Evolutionary conservation across 2,888 invertebrate species (phyloP), one percentile per base, ranked within the genome.

Genomic region (Thumatha senex): DNA sequence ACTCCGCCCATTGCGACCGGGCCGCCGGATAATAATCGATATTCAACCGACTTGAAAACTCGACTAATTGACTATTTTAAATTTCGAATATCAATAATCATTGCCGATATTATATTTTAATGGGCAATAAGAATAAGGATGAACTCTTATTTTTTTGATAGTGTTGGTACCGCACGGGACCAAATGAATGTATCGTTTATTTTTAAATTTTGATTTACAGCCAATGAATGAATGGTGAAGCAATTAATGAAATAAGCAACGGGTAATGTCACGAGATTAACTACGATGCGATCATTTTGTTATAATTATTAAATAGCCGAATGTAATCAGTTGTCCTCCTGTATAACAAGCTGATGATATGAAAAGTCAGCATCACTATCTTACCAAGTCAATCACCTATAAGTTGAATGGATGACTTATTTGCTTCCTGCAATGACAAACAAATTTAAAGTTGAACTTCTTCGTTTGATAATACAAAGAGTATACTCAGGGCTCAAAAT

Each of bases 31-130:
- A 61, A 67, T 74, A 74, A 78, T 80, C 72, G 70, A 74, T 65
- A 74, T 74, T 70, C 57, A 62, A 58, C 64, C 67, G 56, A 70
- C 67, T 70, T 71, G 13, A 53, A 41, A 48, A 31, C 33, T 59
- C 60, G 54, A 67, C 82, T 85, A 85, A 87, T 85, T 83, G 85
- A 82, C 77, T 82, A 81, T 86, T 83, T 79, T 74, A 65, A 81
- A 68, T 82, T 79, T 77, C 76, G 76, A 80, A 79, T 85, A 83
- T 86, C 84, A 87, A 86, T 86, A 81, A 84, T 76, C 80, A 83
- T 82, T 81, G 80, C 78, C 78, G 82, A 81, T 84, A 82, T 82
- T 76, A 78, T 84, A 76, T 82, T 84, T 86, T 84, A 84, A 84
- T 84, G 83, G 83, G 85, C 83, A 82, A 82, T 82, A 84, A 82